Percentiles rank a stretch among this genome's conserved stretches.
These are phyloP conservation scores for Pantherophis guttatus DNA, from an alignment of 2,113 vertebrate species.

Conservation along the genomic window DNA sequence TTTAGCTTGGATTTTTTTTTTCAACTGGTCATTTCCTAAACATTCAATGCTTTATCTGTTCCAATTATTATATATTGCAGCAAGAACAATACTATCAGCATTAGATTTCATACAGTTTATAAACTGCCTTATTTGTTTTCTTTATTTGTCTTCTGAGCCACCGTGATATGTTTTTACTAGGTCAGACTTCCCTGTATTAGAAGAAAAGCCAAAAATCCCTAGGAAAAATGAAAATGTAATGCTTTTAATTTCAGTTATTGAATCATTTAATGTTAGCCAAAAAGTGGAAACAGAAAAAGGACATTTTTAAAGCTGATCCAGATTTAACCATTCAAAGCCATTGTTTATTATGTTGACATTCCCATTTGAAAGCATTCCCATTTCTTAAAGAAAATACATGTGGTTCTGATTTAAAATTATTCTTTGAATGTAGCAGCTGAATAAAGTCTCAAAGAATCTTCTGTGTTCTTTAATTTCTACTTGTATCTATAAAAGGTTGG, in stretches of 20 bases:
- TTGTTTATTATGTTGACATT: conserved; percentile 35
- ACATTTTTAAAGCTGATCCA: conserved; percentile 51
- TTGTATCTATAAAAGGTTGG: background rate
- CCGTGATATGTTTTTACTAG: background rate
- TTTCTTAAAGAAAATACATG: conserved; percentile 41
- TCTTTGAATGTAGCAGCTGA: conserved; percentile 42
- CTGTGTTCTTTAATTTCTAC: background rate
- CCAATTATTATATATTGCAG: background rate
- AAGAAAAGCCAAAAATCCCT: conserved; percentile 18
- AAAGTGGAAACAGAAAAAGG: background rate
- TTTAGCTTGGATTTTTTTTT: background rate
- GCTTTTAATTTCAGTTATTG: conserved; percentile 36
- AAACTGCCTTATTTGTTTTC: background rate
- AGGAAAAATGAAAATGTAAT: conserved; percentile 17
- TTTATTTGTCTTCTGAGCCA: conserved; percentile 2
- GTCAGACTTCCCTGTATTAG: background rate
- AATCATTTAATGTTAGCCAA: conserved; percentile 30
- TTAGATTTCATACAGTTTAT: background rate
- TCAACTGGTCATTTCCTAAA: background rate
- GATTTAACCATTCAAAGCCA: conserved; percentile 40
- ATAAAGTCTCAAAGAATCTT: conserved; percentile 13
- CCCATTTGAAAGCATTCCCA: conserved; percentile 46
- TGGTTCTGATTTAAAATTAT: conserved; percentile 51
- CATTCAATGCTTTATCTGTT: background rate
- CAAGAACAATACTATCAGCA: background rate